Percentiles rank a stretch among this genome's conserved stretches.
Conservation (phyloP, 35 echinoderm and acorn worm species). For the Strongylocentrotus purpuratus region DNA sequence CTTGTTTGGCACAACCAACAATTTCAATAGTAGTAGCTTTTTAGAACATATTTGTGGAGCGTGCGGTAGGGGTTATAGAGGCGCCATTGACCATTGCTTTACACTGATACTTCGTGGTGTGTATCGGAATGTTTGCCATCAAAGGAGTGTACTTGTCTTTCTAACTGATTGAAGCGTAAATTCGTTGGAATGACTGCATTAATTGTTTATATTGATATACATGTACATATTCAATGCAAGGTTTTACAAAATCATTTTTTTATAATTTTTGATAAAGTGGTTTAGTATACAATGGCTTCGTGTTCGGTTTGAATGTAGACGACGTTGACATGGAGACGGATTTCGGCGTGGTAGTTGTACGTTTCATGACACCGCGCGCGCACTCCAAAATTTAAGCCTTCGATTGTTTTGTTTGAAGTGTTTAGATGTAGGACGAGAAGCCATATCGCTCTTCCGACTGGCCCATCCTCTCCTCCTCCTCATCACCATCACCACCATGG, state of each 20-base stretch:
- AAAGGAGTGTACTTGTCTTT: background rate
- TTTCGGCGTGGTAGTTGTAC: background rate
- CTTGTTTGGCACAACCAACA: background rate
- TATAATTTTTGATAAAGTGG: background rate
- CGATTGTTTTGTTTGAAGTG: constrained; percentile 2
- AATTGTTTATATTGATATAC: background rate
- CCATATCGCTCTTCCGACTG: constrained; percentile 7
- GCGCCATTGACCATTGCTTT: background rate
- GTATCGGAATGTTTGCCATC: background rate
- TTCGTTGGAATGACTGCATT: background rate
- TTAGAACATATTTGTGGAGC: too few species aligned
- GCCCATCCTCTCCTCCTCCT: background rate
- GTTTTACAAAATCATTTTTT: background rate
- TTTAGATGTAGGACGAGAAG: background rate
- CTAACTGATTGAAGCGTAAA: background rate
- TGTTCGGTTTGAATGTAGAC: background rate
- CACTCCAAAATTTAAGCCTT: background rate
- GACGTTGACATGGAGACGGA: background rate
- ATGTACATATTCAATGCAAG: too few species aligned
- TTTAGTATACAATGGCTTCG: background rate
- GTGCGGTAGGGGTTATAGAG: background rate
- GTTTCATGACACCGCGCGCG: background rate
- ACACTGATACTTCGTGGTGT: background rate
- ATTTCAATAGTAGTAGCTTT: too few species aligned
- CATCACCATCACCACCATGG: background rate